Percentiles rank a stretch among this genome's conserved stretches.
These are phyloP conservation scores for Venustoraphidia nigricollis DNA, from an alignment of 2,888 invertebrate species.

Conservation along the genomic window DNA sequence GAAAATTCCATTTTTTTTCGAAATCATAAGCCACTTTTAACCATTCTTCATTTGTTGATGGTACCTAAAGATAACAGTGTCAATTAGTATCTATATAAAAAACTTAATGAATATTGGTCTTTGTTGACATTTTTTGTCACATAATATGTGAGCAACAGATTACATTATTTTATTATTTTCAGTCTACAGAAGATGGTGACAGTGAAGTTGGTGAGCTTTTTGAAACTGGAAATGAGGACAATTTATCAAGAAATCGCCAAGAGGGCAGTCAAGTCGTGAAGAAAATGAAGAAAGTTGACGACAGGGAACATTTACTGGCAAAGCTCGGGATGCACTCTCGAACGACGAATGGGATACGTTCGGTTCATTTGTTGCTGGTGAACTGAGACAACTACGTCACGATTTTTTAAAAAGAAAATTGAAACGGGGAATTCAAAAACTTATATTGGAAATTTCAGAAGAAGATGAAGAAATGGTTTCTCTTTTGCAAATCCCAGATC, in stretches of 20 bases:
- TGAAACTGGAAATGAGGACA: conserved; percentile 4
- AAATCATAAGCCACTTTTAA: conserved; percentile 2
- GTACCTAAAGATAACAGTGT: conserved; percentile 1
- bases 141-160: no score
- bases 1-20: no score
- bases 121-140: no score
- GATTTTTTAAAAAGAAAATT: conserved; percentile 3
- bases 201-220: conserved; percentile 2
- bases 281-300: neutral
- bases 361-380: neutral
- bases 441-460: conserved; percentile 5
- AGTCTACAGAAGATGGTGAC: neutral
- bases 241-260: conserved; percentile 2
- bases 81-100: no score
- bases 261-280: conserved; percentile 3
- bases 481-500: conserved; percentile 4
- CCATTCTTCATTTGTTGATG: conserved; percentile 4
- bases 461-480: conserved; percentile 4
- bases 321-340: neutral
- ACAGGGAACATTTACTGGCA: neutral
- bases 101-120: no score
- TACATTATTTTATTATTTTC: no score
- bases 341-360: no score
- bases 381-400: neutral
- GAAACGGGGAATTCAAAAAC: conserved; percentile 5